A percentile compares a stretch with the other conserved stretches of the same genome.
These are phyloP conservation scores for Macrotus californicus DNA, from an alignment of 2,113 vertebrate species.

Conservation along the genomic window DNA sequence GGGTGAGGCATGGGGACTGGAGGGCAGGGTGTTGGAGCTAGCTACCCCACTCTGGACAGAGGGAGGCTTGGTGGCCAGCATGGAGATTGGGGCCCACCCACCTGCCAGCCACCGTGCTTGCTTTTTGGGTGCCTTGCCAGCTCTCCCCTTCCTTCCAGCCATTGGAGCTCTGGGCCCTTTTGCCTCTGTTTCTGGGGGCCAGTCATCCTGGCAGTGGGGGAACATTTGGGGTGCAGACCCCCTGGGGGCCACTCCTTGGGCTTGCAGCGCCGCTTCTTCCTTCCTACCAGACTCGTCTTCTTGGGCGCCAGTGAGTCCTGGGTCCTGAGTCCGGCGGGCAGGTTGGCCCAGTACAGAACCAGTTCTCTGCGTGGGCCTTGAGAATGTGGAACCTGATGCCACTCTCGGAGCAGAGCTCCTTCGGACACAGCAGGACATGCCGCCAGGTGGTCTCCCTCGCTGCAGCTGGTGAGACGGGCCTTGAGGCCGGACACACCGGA, in stretches of 20 bases:
- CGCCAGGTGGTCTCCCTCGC: slow-evolving; percentile 91
- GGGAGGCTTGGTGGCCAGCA: not conserved
- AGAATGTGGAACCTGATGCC: slow-evolving; percentile 98
- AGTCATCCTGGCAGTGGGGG: slow-evolving; percentile 61
- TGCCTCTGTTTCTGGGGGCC: slow-evolving; percentile 71
- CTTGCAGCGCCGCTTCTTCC: slow-evolving; percentile 92
- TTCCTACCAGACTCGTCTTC: slow-evolving; percentile 80
- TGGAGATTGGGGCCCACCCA: slow-evolving; percentile 15
- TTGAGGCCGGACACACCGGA: slow-evolving; percentile 97
- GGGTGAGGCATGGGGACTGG: not conserved
- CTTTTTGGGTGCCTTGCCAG: slow-evolving; percentile 75
- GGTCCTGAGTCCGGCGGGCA: slow-evolving; percentile 83
- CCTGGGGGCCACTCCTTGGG: slow-evolving; percentile 87
- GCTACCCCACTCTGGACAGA: slow-evolving; percentile 40
- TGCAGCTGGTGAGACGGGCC: slow-evolving; percentile 96
- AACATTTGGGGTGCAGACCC: slow-evolving; percentile 31
- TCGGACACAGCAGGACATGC: slow-evolving; percentile 94
- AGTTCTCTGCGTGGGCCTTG: slow-evolving; percentile 98
- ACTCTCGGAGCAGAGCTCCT: slow-evolving; percentile 97
- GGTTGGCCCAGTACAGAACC: slow-evolving; percentile 90
- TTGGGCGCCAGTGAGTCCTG: slow-evolving; percentile 79
- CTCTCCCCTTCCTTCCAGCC: slow-evolving; percentile 78
- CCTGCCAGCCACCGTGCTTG: slow-evolving; percentile 65
- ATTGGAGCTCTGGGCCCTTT: slow-evolving; percentile 42
- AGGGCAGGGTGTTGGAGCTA: not conserved